A percentile compares a stretch with the other conserved stretches of the same genome.
Evolutionary conservation across 2,797 vertebrate species (phyloP).

Genomic region (Silurus lanzhouensis): DNA sequence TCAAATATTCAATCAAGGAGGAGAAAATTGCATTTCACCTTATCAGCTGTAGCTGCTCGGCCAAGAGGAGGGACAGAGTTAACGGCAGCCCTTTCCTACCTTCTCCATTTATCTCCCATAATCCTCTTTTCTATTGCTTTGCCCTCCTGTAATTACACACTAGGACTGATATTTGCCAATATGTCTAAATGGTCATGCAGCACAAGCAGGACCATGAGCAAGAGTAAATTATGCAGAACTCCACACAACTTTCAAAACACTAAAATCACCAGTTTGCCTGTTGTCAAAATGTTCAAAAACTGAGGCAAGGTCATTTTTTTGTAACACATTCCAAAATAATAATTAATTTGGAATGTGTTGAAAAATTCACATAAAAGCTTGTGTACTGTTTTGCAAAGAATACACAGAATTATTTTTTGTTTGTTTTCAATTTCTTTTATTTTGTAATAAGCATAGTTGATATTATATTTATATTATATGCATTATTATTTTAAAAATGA

Average conservation of each 20-base stretch:
- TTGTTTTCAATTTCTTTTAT: too few relatives aligned
- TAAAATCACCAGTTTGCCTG: constrained; percentile 13
- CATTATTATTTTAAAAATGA: neutral
- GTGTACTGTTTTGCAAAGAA: neutral
- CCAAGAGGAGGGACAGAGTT: constrained; percentile 51
- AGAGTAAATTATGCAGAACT: neutral
- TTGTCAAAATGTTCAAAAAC: constrained; percentile 16
- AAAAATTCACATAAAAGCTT: constrained; percentile 14
- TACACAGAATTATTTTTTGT: neutral
- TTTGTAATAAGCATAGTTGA: too few relatives aligned
- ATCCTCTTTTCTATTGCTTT: constrained; percentile 57
- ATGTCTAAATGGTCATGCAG: constrained; percentile 40
- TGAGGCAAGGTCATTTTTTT: neutral
- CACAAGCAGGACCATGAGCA: constrained; percentile 30
- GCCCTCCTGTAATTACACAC: constrained; percentile 59
- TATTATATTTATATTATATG: too few relatives aligned
- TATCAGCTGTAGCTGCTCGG: constrained; percentile 57
- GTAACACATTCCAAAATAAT: constrained; percentile 24
- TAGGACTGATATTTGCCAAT: constrained; percentile 63
- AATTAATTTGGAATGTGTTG: neutral
- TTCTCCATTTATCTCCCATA: constrained; percentile 58
- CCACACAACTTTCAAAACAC: constrained; percentile 17
- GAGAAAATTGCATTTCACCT: constrained; percentile 66
- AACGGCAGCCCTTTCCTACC: constrained; percentile 50
- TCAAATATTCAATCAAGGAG: constrained; percentile 68